phyloP scores from a whole-genome alignment of 2,888 invertebrate genomes.

The Luffia ferchaultella region DNA sequence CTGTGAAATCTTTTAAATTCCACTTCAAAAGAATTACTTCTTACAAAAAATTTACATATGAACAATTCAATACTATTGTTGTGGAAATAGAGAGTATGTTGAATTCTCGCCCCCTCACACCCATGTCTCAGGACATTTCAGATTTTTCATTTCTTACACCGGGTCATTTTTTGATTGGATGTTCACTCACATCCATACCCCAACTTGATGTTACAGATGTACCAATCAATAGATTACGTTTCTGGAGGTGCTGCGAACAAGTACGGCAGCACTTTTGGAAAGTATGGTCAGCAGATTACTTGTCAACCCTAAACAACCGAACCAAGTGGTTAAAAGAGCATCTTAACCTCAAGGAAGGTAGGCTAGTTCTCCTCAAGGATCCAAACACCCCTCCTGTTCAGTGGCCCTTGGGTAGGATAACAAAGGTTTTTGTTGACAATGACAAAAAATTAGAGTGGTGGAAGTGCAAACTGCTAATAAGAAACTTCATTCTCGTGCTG shows the following conservation, averaged over 20 bases:
- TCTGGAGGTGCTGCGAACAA: constrained; percentile 17
- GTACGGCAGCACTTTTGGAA: too few relatives aligned
- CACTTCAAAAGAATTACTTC: constrained; percentile 14
- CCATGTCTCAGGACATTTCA: constrained; percentile 11
- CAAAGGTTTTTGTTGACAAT: too few relatives aligned
- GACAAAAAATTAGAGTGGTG: too few relatives aligned
- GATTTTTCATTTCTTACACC: constrained; percentile 16
- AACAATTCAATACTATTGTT: constrained; percentile 14
- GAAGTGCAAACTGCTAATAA: too few relatives aligned
- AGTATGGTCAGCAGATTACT: constrained; percentile 18
- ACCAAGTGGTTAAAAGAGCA: too few relatives aligned
- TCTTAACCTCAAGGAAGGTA: constrained; percentile 12
- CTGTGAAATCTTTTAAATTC: constrained; percentile 16
- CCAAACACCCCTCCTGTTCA: constrained; percentile 14
- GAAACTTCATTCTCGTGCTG: too few relatives aligned
- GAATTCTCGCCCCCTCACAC: constrained; percentile 15
- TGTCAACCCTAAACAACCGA: constrained; percentile 12
- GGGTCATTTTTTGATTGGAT: constrained; percentile 16
- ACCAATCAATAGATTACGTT: constrained; percentile 6
- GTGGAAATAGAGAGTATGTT: constrained; percentile 15
- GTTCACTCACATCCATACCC: constrained; percentile 12
- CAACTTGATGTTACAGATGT: constrained; percentile 8
- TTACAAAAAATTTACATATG: constrained; percentile 11
- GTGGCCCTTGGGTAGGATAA: constrained; percentile 16
- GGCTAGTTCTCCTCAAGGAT: constrained; percentile 14